A percentile compares a stretch with the other conserved stretches of the same genome.
Conservation (phyloP, 1,140 invertebrate species). For the Sycophaga agraensis region DNA sequence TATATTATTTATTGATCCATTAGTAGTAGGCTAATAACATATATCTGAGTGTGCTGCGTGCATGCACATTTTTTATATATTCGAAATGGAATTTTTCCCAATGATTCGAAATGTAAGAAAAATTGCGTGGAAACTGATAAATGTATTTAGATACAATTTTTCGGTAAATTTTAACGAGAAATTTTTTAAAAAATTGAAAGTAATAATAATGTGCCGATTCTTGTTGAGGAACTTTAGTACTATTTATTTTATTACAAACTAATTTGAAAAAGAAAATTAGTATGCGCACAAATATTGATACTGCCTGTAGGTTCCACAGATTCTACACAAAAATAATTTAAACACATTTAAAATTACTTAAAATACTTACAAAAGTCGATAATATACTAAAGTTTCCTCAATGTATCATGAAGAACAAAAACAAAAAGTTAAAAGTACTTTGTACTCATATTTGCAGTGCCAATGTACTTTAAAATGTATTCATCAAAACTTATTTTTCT, state of each 20-base stretch:
- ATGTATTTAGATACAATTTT: background rate
- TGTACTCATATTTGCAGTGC: constrained; percentile 22
- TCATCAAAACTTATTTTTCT: constrained; percentile 23
- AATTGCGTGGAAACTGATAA: background rate
- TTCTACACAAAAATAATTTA: no score
- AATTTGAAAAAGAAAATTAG: background rate
- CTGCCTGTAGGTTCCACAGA: no score
- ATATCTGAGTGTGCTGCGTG: no score
- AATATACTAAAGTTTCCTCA: constrained; percentile 2
- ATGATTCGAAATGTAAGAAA: background rate
- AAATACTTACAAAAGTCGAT: constrained; percentile 6
- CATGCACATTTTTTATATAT: constrained; percentile 10
- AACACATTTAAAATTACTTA: background rate
- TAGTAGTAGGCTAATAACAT: no score
- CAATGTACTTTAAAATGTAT: constrained; percentile 26
- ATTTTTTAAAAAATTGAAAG: constrained; percentile 9
- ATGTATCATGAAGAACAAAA: background rate
- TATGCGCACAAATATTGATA: no score
- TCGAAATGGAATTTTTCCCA: background rate
- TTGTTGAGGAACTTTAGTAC: constrained; percentile 2
- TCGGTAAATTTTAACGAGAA: background rate
- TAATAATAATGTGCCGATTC: constrained; percentile 23
- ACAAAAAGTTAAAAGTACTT: background rate
- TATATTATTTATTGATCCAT: constrained; percentile 1
- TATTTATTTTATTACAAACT: constrained; percentile 1